Base-by-base conservation (phyloP, 2,888 invertebrate species). In the Gortyna flavago region DNA sequence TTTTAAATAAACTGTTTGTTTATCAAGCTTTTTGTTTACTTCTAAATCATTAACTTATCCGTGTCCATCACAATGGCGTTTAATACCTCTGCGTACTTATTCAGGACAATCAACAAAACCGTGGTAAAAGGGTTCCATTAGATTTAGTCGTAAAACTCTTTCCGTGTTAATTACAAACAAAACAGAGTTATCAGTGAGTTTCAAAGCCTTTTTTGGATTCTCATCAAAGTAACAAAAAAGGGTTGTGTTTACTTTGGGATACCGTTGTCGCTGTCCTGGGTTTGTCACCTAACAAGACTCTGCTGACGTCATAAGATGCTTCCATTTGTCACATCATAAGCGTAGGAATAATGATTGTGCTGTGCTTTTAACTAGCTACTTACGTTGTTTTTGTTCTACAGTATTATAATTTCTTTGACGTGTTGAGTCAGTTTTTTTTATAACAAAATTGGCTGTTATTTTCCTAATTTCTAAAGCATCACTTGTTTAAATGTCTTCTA, bases 141-240 rank as follows among this genome's bases (percentile, higher is more conserved):
- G 79, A 80, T 87, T 89, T 81, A 86, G 79, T 87, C 87, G 86
- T 88, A 88, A 90, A 89, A 84, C 75, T 86, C 61, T 86, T 88
- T 79, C 72, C 83, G 73, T 87, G 89, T 89, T 85, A 88, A 89
- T 79, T 81, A 88, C 73, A 73, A 86, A 89, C 89, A 90, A 92
- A 90, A 86, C 84, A 74, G 51, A 77, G 72, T 91, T 92, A 92
- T 93, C 93, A 85, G 81, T 76, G 80, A 81, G 84, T 88, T 90
- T 88, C 83, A 85, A 89, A 90, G 88, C 87, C 89, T 85, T 86
- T 80, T 77, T 88, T 79, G 57, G 77, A 72, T 66, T 81, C 77
- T 64, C 82, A 79, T 72, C 70, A 72, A 59, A 69, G 73, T 72
- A 70, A 90, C 85, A 89, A 90, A 91, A 92, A 91, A 90, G 85